Conservation (phyloP, 2,113 vertebrate species). For the Austrofundulus limnaeus region DNA sequence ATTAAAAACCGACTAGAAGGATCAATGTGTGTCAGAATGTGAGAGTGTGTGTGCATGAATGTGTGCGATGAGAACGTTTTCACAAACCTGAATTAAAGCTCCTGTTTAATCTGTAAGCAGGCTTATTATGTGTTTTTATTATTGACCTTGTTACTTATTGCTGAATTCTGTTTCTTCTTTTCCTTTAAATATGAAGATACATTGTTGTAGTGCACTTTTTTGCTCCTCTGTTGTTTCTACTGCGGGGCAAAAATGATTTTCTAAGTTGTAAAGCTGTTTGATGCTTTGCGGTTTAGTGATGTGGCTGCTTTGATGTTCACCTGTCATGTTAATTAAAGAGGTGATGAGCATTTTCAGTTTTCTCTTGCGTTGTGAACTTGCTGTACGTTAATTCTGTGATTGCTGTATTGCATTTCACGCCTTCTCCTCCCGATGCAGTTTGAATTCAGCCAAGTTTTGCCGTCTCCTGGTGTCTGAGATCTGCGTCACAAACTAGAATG, state of each 20-base stretch:
- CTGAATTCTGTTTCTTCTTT: slow-evolving; percentile 27
- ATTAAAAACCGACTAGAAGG: slow-evolving; percentile 32
- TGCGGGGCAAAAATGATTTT: slow-evolving; percentile 41
- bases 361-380: slow-evolving; percentile 45
- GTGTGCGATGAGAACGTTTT: slow-evolving; percentile 16
- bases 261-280: slow-evolving; percentile 36
- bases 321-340: slow-evolving; percentile 37
- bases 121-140: slow-evolving; percentile 34
- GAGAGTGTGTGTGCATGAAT: slow-evolving; percentile 25
- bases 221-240: slow-evolving; percentile 44
- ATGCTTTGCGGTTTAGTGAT: slow-evolving; percentile 40
- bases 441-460: slow-evolving; percentile 41
- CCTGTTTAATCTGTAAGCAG: slow-evolving; percentile 24
- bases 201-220: slow-evolving; percentile 56
- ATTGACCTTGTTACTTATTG: slow-evolving; percentile 40
- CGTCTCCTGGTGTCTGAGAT: slow-evolving; percentile 45
- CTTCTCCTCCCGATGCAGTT: slow-evolving; percentile 32
- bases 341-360: slow-evolving; percentile 48
- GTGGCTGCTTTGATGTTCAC: slow-evolving; percentile 53
- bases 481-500: slow-evolving; percentile 21
- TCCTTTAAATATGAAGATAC: slow-evolving; percentile 26
- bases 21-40: slow-evolving; percentile 27
- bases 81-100: slow-evolving; percentile 25
- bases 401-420: slow-evolving; percentile 55
- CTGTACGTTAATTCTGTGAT: slow-evolving; percentile 67